A percentile compares a stretch with the other conserved stretches of the same genome.
These are phyloP conservation scores for Oryzias melastigma DNA, from an alignment of 2,113 vertebrate genomes.

Conservation along the genomic window DNA sequence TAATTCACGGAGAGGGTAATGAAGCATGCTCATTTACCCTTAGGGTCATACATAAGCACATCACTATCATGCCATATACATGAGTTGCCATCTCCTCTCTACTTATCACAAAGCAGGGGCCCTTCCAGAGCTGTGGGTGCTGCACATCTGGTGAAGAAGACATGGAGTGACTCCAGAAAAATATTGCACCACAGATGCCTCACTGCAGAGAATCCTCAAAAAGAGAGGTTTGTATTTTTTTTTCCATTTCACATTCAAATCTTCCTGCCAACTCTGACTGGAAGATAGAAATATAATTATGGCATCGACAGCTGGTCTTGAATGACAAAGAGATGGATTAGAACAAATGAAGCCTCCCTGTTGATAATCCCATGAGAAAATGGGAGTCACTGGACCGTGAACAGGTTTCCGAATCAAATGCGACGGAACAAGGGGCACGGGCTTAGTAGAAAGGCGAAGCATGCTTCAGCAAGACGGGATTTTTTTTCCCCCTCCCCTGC, in stretches of 20 bases:
- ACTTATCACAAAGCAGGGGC: conserved; percentile 46
- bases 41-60: conserved; percentile 58
- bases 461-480: conserved; percentile 46
- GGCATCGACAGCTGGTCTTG: conserved; percentile 44
- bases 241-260: conserved; percentile 34
- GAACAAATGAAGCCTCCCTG: conserved; percentile 59
- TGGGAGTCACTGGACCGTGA: conserved; percentile 60
- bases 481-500: conserved; percentile 37
- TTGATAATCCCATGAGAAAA: conserved; percentile 69
- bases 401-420: conserved; percentile 65
- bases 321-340: conserved; percentile 70
- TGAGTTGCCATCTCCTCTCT: conserved; percentile 49
- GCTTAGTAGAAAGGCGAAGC: conserved; percentile 48
- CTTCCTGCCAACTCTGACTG: conserved; percentile 18
- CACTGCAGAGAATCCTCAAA: not conserved
- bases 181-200: conserved; percentile 7
- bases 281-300: conserved; percentile 61
- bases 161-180: conserved; percentile 32
- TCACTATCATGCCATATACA: conserved; percentile 51
- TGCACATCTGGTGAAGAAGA: conserved; percentile 50
- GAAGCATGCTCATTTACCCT: conserved; percentile 66
- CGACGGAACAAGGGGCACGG: conserved; percentile 56
- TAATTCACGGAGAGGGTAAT: conserved; percentile 56
- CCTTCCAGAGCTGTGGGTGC: conserved; percentile 41
- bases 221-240: not conserved